Base-by-base conservation (phyloP, 2,888 invertebrate species). In the Apamea sordens region DNA sequence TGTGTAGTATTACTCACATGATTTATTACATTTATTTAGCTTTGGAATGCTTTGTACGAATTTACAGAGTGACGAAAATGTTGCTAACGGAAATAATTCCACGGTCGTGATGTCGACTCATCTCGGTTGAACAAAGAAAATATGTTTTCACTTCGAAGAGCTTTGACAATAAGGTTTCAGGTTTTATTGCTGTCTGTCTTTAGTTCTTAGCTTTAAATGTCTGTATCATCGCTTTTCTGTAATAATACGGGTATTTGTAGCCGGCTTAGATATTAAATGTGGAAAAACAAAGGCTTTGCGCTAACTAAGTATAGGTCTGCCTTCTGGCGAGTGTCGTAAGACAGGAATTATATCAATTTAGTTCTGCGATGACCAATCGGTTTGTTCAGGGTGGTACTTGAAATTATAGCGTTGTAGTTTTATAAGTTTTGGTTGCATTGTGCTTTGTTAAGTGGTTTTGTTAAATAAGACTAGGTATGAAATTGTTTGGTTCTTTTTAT, bases 11-110 rank as follows among this genome's bases (percentile, higher is more conserved):
- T 88, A 88, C 86, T 87, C 85, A 86, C 73, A 79, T 80, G 87
- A 90, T 92, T 90, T 90, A 91, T 89, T 77, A 79, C 88, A 90
- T 89, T 89, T 90, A 86, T 86, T 85, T 87, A 80, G 76, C 69
- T 80, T 70, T n/a, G 73, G 67, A 87, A 88, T 88, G 79, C 85
- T 83, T 88, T 89, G 86, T 87, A 76, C 77, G 82, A 70, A 82
- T 86, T 86, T 88, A 73, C 67, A 64, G 69, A 74, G 68, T 70
- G 86, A 83, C 83, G 88, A 89, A 84, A 89, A 84, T 85, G 69
- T 77, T 74, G 72, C 75, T 80, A 72, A 65, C 15, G 50, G 41
- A 77, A 81, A 86, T 80, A 84, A 80, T 78, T 84, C 72, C 77
- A 64, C 72, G 61, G 53, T 44, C 69, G 76, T 73, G 79, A 77